Base-by-base conservation (phyloP, 2,113 vertebrate species). In the Falcunculus frontatus region DNA sequence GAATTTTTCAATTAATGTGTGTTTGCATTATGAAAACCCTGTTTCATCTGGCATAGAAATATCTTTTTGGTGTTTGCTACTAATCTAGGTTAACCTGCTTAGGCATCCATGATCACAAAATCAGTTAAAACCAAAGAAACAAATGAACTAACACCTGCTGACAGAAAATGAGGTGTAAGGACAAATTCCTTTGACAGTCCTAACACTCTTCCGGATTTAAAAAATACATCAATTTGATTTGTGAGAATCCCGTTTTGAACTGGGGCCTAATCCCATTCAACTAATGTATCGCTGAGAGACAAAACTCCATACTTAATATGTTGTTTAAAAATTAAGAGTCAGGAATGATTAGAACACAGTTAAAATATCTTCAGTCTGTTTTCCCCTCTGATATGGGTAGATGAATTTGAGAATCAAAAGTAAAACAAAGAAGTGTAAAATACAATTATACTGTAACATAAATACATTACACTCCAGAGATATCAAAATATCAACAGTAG, bases 381-480 rank as follows among this genome's bases (percentile, higher is more conserved):
- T 89, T 95, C 95, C 94, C 91, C 32, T 90, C 83, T 95, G 91
- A 95, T 87, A 92, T 1, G 64, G 16, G 86, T 63, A 95, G 84
- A 95, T 84, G 84, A 93, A 92, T 96, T 87, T 84, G 59, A 90
- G 68, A 96, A 93, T 81, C 88, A 89, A 56, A 97, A 95, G 91
- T 96, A 92, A 97, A 95, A 92, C 86, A 93, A 92, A 95, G 95
- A 95, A 86, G 76, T 89, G 56, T 89, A 96, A 97, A 90, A 90
- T 63, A 95, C 84, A 97, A 95, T 97, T 96, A 92, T 72, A 81
- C 35, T 93, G 83, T 90, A 95, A 97, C 64, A 90, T 77, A 96
- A 97, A 97, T 91, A 89, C 84, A 97, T 95, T 91, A 79, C 84
- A 95, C 93, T 93, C 96, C 65, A 91, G 95, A 96, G 95, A 94